Percentiles rank a stretch among this genome's conserved stretches.
These are phyloP conservation scores for Piprites chloris DNA, from an alignment of 2,113 vertebrate species.

Conservation along the genomic window DNA sequence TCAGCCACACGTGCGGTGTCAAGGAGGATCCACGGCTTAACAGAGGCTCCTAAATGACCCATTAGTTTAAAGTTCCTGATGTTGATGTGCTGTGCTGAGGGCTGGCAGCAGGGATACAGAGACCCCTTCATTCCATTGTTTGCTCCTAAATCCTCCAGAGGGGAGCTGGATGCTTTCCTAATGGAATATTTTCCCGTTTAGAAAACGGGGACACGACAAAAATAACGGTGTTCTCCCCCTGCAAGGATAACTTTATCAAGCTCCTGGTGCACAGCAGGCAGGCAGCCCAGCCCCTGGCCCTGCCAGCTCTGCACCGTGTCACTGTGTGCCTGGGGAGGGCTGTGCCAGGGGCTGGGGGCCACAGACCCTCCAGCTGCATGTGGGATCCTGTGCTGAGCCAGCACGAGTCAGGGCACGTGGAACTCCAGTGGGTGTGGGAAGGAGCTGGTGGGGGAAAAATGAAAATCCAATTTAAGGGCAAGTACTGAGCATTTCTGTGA, in stretches of 20 bases:
- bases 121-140: not conserved
- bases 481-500: not conserved
- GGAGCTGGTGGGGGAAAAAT: not conserved
- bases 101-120: not conserved
- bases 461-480: not conserved
- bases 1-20: not conserved
- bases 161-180: not conserved
- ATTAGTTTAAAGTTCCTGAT: not conserved
- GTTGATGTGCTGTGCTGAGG: fast-evolving
- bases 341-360: not conserved
- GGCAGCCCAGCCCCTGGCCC: not conserved
- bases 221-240: not conserved
- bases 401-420: fast-evolving
- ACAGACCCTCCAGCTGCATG: not conserved
- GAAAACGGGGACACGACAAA: not conserved
- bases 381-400: fast-evolving
- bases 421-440: fast-evolving
- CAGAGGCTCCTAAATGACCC: not conserved
- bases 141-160: not conserved
- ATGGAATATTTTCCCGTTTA: not conserved
- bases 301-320: not conserved
- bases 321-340: not conserved
- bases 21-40: fast-evolving
- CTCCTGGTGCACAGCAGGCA: not conserved
- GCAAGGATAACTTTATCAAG: not conserved